phyloP scores from a whole-genome alignment of 2,113 vertebrate genomes.

The Perca schrenkii region DNA sequence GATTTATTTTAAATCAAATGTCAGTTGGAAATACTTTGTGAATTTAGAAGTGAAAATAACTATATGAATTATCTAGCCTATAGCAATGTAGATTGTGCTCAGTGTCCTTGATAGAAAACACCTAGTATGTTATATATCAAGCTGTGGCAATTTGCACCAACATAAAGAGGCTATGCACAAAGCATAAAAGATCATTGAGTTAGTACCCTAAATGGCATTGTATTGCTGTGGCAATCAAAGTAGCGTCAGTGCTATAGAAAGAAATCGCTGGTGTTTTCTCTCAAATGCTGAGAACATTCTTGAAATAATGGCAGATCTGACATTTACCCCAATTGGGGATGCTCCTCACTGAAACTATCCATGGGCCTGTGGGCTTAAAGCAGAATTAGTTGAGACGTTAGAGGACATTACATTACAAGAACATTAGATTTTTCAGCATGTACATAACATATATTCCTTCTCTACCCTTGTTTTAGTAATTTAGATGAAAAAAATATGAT shows the following conservation, averaged over 20 bases:
- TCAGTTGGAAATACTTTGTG: too few relatives aligned
- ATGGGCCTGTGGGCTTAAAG: not conserved
- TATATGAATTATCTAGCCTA: too few relatives aligned
- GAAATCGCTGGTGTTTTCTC: not conserved
- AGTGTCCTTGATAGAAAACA: not conserved
- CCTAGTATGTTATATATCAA: not conserved
- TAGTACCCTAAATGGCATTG: not conserved
- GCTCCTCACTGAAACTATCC: not conserved
- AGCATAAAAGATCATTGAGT: conserved; percentile 14
- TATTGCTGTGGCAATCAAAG: conserved; percentile 13
- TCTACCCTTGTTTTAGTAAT: not conserved
- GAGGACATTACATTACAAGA: too few relatives aligned
- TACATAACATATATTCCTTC: not conserved
- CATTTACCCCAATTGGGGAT: conserved; percentile 14
- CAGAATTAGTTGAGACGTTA: not conserved
- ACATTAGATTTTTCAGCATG: not conserved
- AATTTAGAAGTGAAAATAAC: not conserved
- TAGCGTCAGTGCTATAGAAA: not conserved
- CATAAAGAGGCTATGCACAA: not conserved
- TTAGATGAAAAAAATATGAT: too few relatives aligned
- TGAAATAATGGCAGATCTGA: conserved; percentile 28
- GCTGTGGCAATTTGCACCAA: conserved; percentile 17
- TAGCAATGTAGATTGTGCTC: not conserved
- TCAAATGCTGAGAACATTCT: not conserved
- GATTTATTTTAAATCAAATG: too few relatives aligned